These are phyloP conservation scores for Umimayanthus chanpuru DNA, from an alignment of 92 coral and sea anemone genomes.

Conservation along the genomic window DNA sequence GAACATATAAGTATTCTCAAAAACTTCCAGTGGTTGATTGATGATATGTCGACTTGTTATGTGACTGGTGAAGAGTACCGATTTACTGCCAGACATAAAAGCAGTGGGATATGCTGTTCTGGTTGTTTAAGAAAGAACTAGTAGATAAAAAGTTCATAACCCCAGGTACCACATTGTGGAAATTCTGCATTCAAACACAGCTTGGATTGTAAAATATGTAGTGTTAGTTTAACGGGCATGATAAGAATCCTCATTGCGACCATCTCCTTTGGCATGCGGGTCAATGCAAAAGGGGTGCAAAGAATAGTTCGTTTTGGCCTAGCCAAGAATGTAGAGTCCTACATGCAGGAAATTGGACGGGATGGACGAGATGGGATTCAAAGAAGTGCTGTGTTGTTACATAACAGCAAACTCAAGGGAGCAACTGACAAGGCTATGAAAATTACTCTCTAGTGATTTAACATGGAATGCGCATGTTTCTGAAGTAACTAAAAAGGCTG, in stretches of 20 bases:
- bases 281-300: slow-evolving; percentile 34
- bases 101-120: slow-evolving; percentile 44
- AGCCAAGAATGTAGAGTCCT: slow-evolving; percentile 36
- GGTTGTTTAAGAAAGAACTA: slow-evolving; percentile 43
- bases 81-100: slow-evolving; percentile 53
- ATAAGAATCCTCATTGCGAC: slow-evolving; percentile 30
- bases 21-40: slow-evolving; percentile 40
- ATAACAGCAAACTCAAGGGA: slow-evolving; percentile 25
- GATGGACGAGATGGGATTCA: slow-evolving; percentile 47
- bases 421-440: slow-evolving; percentile 1
- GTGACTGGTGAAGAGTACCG: slow-evolving; percentile 31
- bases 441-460: too few species aligned
- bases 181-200: slow-evolving; percentile 37
- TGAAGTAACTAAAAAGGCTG: too few species aligned
- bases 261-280: slow-evolving; percentile 45
- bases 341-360: slow-evolving; percentile 39
- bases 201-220: slow-evolving; percentile 21
- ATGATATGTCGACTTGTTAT: slow-evolving; percentile 9
- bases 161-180: slow-evolving; percentile 29
- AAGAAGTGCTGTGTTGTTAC: slow-evolving; percentile 20
- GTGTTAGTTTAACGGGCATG: neutral
- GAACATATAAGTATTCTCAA: slow-evolving; percentile 11
- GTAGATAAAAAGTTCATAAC: neutral
- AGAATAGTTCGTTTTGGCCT: slow-evolving; percentile 41
- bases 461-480: too few species aligned